Percentiles rank a stretch among this genome's conserved stretches.
Evolutionary conservation across 2,888 invertebrate genomes (phyloP).

Genomic region (Drosophila gaucha): DNA sequence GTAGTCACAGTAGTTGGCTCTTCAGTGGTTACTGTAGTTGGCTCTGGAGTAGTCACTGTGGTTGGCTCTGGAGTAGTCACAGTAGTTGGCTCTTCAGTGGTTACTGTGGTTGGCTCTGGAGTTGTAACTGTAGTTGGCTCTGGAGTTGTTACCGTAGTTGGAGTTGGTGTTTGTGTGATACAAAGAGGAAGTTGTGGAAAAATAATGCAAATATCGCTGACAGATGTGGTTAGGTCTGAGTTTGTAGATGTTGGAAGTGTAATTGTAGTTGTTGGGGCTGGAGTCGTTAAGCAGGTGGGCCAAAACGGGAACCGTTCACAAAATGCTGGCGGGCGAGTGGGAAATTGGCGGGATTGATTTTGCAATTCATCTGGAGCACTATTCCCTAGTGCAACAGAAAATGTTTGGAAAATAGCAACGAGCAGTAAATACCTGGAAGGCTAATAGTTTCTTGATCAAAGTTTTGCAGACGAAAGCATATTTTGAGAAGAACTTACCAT

Average conservation of each 20-base stretch:
- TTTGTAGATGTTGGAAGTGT: not conserved
- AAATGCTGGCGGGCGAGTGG: not conserved
- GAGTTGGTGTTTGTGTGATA: too few relatives aligned
- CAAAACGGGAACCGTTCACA: not conserved
- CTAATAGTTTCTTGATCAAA: not conserved
- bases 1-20: not conserved
- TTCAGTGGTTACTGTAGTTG: not conserved
- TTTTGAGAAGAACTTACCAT: constrained; percentile 1
- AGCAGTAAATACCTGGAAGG: not conserved
- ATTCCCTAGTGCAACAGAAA: not conserved
- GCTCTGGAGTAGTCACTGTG: not conserved
- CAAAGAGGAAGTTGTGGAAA: too few relatives aligned
- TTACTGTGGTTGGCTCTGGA: not conserved
- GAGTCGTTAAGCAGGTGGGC: not conserved
- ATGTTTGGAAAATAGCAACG: not conserved
- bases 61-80: not conserved
- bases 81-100: not conserved
- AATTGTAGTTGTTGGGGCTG: not conserved
- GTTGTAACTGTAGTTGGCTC: not conserved
- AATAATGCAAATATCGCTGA: too few relatives aligned
- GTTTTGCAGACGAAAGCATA: not conserved
- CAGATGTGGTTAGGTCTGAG: not conserved
- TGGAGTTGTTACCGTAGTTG: not conserved
- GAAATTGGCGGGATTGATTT: too few relatives aligned
- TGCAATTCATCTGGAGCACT: not conserved